Conservation (phyloP, 2,113 vertebrate species). For the Sinocyclocheilus anophthalmus region DNA sequence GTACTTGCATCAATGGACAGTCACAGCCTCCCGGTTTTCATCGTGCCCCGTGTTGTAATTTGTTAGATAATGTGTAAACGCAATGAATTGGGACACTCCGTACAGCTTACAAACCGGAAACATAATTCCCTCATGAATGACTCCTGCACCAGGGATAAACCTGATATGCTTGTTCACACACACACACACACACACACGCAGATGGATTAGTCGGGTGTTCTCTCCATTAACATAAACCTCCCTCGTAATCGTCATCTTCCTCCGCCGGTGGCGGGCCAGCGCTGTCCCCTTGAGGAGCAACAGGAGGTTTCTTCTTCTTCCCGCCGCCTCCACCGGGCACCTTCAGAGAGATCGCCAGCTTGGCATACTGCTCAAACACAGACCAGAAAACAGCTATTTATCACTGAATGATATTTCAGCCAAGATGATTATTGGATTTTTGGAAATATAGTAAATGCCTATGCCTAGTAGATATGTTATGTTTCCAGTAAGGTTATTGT, state of each 20-base stretch:
- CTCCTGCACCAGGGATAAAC: conserved; percentile 17
- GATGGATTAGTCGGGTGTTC: neutral
- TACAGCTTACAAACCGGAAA: conserved; percentile 24
- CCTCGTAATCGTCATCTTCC: conserved; percentile 93
- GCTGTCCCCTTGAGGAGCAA: conserved; percentile 76
- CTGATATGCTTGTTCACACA: neutral
- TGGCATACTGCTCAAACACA: conserved; percentile 85
- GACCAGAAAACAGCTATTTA: neutral
- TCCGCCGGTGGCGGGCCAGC: conserved; percentile 72
- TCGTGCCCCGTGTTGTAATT: neutral
- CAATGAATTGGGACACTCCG: neutral
- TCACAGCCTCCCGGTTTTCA: no score
- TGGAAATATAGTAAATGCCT: neutral
- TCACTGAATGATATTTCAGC: neutral
- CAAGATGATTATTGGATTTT: neutral
- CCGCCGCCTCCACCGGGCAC: conserved; percentile 91
- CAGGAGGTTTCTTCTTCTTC: conserved; percentile 89
- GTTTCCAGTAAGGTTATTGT: neutral
- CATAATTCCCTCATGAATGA: conserved; percentile 9
- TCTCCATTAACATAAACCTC: conserved; percentile 88
- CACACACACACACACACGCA: neutral
- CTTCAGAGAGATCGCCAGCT: conserved; percentile 89
- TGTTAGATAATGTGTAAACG: neutral
- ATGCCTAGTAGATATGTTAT: neutral
- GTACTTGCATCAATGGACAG: no score